Evolutionary conservation across 1,140 invertebrate species (phyloP).

Genomic region (Capitella teleta): DNA sequence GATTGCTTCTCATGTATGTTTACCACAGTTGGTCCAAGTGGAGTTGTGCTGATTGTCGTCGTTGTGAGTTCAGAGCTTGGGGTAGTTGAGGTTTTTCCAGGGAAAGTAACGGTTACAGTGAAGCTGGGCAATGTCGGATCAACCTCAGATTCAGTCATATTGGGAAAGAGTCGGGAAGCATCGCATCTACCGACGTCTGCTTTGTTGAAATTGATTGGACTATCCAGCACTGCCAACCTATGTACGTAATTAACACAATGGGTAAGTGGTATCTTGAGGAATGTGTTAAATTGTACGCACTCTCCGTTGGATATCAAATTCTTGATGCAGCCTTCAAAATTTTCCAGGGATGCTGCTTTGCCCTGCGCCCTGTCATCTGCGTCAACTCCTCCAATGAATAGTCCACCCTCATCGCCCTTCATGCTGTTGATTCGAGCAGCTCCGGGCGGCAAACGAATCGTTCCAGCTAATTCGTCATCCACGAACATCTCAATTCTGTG

Average conservation of each 20-base stretch:
- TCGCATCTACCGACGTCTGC: constrained; percentile 59
- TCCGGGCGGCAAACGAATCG: constrained; percentile 39
- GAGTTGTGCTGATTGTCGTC: neutral
- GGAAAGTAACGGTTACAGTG: constrained; percentile 3
- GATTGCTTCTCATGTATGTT: neutral
- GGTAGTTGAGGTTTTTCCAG: neutral
- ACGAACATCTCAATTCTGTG: constrained; percentile 52
- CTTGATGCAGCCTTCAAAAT: constrained; percentile 61
- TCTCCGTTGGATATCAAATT: constrained; percentile 68
- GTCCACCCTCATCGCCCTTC: constrained; percentile 39
- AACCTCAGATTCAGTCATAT: neutral
- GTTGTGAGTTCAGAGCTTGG: neutral
- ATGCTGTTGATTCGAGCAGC: constrained; percentile 35
- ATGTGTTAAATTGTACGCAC: constrained; percentile 44
- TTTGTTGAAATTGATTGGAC: constrained; percentile 38
- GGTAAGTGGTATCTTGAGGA: neutral
- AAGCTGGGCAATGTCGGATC: constrained; percentile 1
- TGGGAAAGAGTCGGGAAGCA: neutral
- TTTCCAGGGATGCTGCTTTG: constrained; percentile 46
- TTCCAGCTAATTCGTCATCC: constrained; percentile 53
- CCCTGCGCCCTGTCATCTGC: constrained; percentile 44
- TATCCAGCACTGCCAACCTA: neutral
- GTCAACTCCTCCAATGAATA: constrained; percentile 57
- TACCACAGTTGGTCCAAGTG: neutral
- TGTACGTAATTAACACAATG: neutral